A percentile compares a stretch with the other conserved stretches of the same genome.
These are phyloP conservation scores for Synergus itoensis DNA, from an alignment of 2,888 invertebrate genomes.

Conservation along the genomic window DNA sequence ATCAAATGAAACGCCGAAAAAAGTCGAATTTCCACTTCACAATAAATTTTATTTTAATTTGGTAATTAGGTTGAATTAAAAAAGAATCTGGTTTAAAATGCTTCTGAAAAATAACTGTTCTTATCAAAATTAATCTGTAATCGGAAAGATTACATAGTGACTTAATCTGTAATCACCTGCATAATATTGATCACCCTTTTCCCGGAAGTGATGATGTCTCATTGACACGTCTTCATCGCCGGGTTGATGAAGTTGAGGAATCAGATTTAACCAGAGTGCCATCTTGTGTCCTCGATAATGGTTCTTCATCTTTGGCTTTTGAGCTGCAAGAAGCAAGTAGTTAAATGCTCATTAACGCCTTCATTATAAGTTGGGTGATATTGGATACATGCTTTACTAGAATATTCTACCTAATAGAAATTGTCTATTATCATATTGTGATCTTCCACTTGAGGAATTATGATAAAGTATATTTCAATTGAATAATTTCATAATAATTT, in stretches of 20 bases:
- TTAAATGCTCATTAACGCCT: constrained; percentile 11
- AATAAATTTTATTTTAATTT: too few relatives aligned
- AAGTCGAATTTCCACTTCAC: too few relatives aligned
- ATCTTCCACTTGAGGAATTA: background rate
- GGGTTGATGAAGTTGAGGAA: constrained; percentile 91
- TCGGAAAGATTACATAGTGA: background rate
- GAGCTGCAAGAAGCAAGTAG: constrained; percentile 79
- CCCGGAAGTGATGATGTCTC: constrained; percentile 88
- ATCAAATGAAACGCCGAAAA: too few relatives aligned
- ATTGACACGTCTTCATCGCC: constrained; percentile 85
- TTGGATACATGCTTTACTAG: background rate
- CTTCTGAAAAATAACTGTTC: too few relatives aligned
- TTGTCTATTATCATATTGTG: constrained; percentile 24
- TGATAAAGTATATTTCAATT: too few relatives aligned
- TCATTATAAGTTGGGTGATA: constrained; percentile 6
- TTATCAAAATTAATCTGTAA: too few relatives aligned
- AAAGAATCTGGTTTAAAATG: too few relatives aligned
- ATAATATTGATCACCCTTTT: constrained; percentile 86
- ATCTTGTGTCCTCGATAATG: constrained; percentile 94
- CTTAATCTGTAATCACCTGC: constrained; percentile 81
- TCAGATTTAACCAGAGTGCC: constrained; percentile 92
- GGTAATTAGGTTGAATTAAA: too few relatives aligned
- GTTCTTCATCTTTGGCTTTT: constrained; percentile 87
- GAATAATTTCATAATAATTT: too few relatives aligned
- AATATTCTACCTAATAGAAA: background rate